These are phyloP conservation scores for Podarcis lilfordi DNA, from an alignment of 2,797 vertebrate species.

Conservation along the genomic window DNA sequence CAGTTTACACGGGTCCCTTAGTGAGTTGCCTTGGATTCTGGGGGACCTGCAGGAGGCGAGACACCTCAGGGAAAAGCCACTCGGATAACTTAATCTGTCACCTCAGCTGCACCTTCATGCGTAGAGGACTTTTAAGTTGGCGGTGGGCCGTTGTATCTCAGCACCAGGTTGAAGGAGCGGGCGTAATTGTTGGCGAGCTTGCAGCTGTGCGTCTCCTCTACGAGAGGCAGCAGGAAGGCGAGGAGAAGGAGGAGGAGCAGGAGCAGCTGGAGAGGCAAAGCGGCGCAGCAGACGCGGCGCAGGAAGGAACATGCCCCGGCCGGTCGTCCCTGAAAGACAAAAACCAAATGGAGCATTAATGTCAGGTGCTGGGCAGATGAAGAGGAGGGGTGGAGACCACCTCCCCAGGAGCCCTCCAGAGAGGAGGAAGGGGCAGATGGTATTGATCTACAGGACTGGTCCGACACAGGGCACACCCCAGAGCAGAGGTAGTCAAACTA, in stretches of 20 bases:
- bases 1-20: neutral
- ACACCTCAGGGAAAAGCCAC: neutral
- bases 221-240: slow-evolving; percentile 87
- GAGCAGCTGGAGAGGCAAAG: slow-evolving; percentile 87
- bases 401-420: no score
- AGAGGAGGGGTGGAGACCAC: no score
- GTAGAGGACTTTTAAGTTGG: slow-evolving; percentile 81
- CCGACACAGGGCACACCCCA: no score
- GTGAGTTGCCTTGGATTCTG: slow-evolving; percentile 26
- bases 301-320: slow-evolving; percentile 69
- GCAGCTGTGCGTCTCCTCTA: slow-evolving; percentile 85
- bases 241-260: slow-evolving; percentile 87
- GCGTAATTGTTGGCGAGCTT: slow-evolving; percentile 92
- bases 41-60: slow-evolving; percentile 4
- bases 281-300: slow-evolving; percentile 84
- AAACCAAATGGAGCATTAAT: neutral
- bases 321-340: slow-evolving; percentile 71
- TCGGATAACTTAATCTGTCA: neutral
- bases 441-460: no score
- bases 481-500: no score
- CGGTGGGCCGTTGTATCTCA: slow-evolving; percentile 87
- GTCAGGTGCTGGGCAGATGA: no score
- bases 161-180: slow-evolving; percentile 91
- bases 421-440: no score
- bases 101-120: neutral